Percentiles rank a stretch among this genome's conserved stretches.
Conservation (phyloP, 2,797 vertebrate species). For the Harpagifer antarcticus region DNA sequence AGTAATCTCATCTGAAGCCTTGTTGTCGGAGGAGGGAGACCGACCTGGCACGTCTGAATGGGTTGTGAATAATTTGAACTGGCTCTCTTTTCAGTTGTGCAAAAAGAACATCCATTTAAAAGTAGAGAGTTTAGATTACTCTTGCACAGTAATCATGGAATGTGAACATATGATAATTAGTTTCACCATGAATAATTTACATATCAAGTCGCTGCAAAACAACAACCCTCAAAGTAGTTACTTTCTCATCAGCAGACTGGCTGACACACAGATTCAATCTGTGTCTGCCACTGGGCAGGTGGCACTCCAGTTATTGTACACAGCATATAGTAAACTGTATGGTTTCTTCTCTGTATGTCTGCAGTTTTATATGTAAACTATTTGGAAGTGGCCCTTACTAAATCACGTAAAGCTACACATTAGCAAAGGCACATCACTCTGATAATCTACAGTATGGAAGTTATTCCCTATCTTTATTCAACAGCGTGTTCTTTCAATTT, state of each 20-base stretch:
- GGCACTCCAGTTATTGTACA: too few species aligned
- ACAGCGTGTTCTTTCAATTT: too few species aligned
- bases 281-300: background rate
- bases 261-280: background rate
- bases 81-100: slow-evolving; percentile 12
- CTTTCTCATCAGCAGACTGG: background rate
- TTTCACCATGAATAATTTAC: background rate
- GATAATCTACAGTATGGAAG: background rate
- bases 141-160: background rate
- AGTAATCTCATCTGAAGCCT: slow-evolving; percentile 49
- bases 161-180: slow-evolving; percentile 12
- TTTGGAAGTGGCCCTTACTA: background rate
- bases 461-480: too few species aligned
- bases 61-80: slow-evolving; percentile 42
- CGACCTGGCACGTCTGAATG: slow-evolving; percentile 10
- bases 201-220: slow-evolving; percentile 2
- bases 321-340: too few species aligned
- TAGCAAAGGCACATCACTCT: background rate
- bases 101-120: slow-evolving; percentile 29
- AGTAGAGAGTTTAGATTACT: slow-evolving; percentile 9
- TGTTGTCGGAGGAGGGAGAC: slow-evolving; percentile 36
- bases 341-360: too few species aligned
- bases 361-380: too few species aligned
- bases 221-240: background rate
- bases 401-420: background rate